Evolutionary conservation across 2,797 vertebrate species (phyloP).

Genomic region (Acanthis flammea): DNA sequence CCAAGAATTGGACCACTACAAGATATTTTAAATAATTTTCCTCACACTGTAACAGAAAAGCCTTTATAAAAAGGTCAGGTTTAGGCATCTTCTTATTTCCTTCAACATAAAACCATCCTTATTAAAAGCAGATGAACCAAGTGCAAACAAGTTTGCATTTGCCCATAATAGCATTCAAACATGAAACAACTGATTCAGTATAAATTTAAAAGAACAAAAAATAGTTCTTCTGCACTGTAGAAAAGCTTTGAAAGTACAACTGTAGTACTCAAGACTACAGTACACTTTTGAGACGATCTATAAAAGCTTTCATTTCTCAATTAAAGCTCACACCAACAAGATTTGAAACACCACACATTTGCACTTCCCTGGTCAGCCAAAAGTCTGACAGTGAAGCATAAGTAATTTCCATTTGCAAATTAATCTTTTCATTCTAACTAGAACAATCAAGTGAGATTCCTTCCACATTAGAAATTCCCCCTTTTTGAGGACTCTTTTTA

Average conservation of each 20-base stretch:
- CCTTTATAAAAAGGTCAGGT: background rate
- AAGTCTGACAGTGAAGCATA: fast-evolving
- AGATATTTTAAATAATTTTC: background rate
- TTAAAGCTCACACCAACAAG: background rate
- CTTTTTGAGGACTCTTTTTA: background rate
- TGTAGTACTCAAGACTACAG: background rate
- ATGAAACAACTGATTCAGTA: background rate
- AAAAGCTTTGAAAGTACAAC: background rate
- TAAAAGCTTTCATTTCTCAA: background rate
- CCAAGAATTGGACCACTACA: background rate
- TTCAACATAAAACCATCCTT: background rate
- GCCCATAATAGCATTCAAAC: background rate
- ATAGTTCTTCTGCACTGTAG: background rate
- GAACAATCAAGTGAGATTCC: background rate
- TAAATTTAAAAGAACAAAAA: background rate
- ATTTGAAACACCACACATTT: background rate
- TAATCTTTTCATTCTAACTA: background rate
- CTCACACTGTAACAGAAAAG: background rate
- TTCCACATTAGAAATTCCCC: background rate
- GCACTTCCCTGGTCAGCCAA: background rate
- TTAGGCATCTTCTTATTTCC: background rate
- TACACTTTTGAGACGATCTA: background rate
- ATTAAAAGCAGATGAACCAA: background rate
- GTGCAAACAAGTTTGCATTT: background rate
- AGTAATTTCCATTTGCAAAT: background rate